Base-by-base conservation (phyloP, 2,888 invertebrate genomes). In the Cosmorhoe ocellata region DNA sequence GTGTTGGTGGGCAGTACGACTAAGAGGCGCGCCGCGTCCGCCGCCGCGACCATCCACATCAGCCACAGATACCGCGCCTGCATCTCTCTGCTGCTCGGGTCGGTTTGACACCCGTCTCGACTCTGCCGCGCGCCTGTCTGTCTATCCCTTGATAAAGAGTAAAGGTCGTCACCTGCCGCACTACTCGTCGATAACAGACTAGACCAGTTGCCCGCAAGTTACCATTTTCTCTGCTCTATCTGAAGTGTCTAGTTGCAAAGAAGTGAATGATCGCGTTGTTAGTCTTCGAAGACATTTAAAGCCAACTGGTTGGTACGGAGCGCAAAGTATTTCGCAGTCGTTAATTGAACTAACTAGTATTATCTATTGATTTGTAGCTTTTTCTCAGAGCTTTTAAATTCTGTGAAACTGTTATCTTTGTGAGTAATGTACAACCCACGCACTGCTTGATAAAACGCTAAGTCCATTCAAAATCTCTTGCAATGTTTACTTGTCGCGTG, bases 1-100 rank as follows among this genome's bases (percentile, higher is more conserved):
- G 90, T 90, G 75, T 91, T 87, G 36, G 91, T 90, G 13, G 91
- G 91, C 61, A 91, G 71, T 33, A 91, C 84, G 53, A 80, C 90
- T 28, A 91, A 77, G 27, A 91, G 66, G 11, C 84, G 76, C 26
- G 90, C 91, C 44, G 83, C 79, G 33, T 73, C 69, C 63, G 63
- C 76, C 65, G 73, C 58, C 60, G 80, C 49, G 59, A 71, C 67
- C 59, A 76, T 56, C 70, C 73, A 76, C 66, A 71, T 57, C 65
- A 79, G 54, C 48, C 53, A 48, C 36, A 53, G 40, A 38, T 41
- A 12, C 75, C 70, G 70, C 84, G 81, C 79, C 81, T 76, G 84
- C 88, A 88, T 90, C 77, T 74, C 79, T 66, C 80, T 70, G 70
- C 69, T 69, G 84, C 70, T 73, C 71, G 76, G 52, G 66, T 65